Base-by-base conservation (phyloP, 2,797 vertebrate genomes). In the Hapalemur alaotrensis region DNA sequence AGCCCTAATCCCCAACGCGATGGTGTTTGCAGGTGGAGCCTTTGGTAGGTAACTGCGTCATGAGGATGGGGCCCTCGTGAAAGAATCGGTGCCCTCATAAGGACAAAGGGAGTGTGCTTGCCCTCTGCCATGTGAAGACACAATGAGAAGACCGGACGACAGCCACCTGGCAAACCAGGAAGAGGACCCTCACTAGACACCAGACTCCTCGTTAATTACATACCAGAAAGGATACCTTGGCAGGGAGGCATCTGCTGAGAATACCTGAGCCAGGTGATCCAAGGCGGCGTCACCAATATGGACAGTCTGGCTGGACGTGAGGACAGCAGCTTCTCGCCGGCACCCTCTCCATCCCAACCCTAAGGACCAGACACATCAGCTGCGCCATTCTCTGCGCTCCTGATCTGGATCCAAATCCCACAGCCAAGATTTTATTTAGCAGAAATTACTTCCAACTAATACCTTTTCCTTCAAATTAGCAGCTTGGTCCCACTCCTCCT, bases 271-370 rank as follows among this genome's bases (percentile, higher is more conserved):
- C 12, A n/a, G 70, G 10, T 5, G 28, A n/a, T 18, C 38, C 50
- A 63, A n/a, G 0, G 18, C 0, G 38, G 9, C n/a, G 63, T 72
- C n/a, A 7, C 35, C 13, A 22, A 5, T 0, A 28, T 0, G 0
- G 59, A 3, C 25, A 11, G 1, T 10, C 23, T 1, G 18, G 63
- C 5, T 25, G 6, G 0, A 28, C 15, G 4, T 12, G 4, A 48
- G 48, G 43, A 28, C 1, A 11, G 76, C 32, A 2, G 41, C 14
- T 38, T 6, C 78, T 25, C 2, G 7, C 17, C 4, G n/a, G 43
- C 23, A 57, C 5, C 48, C 15, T 18, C 17, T 81, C 32, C 18
- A 20, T 54, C 75, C 30, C 63, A 50, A 82, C 11, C 13, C 18
- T 14, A 78, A 61, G 17, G 48, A 23, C 41, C 54, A 57, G 76